These are phyloP conservation scores for Amphimallon solstitiale DNA, from an alignment of 2,888 invertebrate genomes.

Conservation along the genomic window DNA sequence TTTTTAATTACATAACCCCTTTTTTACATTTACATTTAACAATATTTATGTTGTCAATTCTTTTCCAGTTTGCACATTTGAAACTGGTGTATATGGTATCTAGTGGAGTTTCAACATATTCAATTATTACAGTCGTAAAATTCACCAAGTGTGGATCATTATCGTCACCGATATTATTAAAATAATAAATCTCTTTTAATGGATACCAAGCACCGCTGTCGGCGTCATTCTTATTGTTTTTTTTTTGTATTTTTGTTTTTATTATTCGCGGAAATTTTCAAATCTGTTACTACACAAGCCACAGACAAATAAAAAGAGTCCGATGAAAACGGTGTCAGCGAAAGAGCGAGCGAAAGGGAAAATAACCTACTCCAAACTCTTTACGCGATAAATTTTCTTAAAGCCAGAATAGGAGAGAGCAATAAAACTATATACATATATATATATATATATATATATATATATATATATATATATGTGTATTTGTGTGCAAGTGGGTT, in stretches of 20 bases:
- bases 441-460: background rate
- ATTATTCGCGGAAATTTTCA: slow-evolving; percentile 16
- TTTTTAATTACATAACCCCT: no score
- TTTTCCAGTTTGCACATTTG: no score
- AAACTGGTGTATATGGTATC: no score
- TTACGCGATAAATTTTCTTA: slow-evolving; percentile 26
- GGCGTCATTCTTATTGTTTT: background rate
- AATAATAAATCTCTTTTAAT: slow-evolving; percentile 23
- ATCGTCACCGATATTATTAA: slow-evolving; percentile 24
- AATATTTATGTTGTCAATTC: no score
- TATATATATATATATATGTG: no score
- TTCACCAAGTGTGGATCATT: slow-evolving; percentile 20
- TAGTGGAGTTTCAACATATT: background rate
- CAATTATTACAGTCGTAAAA: slow-evolving; percentile 7
- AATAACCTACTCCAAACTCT: background rate
- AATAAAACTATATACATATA: slow-evolving; percentile 8
- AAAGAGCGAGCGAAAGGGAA: no score
- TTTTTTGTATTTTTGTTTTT: slow-evolving; percentile 6
- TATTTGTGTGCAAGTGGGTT: slow-evolving; percentile 13
- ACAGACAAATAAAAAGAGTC: no score
- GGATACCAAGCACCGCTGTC: background rate
- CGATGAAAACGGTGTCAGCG: no score
- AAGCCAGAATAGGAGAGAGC: background rate
- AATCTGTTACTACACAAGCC: slow-evolving; percentile 12
- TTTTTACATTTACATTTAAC: no score